phyloP scores from a whole-genome alignment of 2,888 invertebrate genomes.

The Blastobasis adustella region DNA sequence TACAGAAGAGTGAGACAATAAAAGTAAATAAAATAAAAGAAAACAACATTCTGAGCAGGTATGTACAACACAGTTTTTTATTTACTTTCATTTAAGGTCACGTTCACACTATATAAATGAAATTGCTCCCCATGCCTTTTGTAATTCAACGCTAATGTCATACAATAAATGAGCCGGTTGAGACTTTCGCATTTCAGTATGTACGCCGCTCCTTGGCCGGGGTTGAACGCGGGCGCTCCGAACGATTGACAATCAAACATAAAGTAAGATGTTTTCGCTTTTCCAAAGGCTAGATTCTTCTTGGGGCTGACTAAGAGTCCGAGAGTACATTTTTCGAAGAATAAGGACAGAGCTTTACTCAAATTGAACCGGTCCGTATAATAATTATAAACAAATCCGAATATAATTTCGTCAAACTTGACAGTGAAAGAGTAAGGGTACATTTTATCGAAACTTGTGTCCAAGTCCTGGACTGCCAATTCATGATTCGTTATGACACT shows the following conservation, averaged over 20 bases:
- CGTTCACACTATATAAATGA: constrained; percentile 51
- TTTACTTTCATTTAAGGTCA: constrained; percentile 40
- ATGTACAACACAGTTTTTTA: constrained; percentile 22
- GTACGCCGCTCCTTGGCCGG: constrained; percentile 75
- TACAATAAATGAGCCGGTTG: constrained; percentile 77
- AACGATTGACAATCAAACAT: constrained; percentile 80
- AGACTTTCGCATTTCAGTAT: constrained; percentile 75
- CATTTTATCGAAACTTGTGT: constrained; percentile 65
- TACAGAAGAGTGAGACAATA: too few species aligned
- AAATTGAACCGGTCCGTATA: constrained; percentile 75
- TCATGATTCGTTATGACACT: constrained; percentile 65
- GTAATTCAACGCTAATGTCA: constrained; percentile 76
- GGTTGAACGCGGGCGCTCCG: constrained; percentile 76
- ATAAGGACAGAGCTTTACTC: constrained; percentile 75
- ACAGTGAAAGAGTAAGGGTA: constrained; percentile 75
- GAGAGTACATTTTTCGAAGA: constrained; percentile 67
- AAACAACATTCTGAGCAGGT: too few species aligned
- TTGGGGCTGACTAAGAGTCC: constrained; percentile 74
- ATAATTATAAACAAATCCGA: constrained; percentile 77
- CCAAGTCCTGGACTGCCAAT: constrained; percentile 72
- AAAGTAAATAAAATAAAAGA: too few species aligned
- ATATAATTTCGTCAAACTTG: constrained; percentile 71
- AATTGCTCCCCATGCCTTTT: constrained; percentile 71
- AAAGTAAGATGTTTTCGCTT: constrained; percentile 72
- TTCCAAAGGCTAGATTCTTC: constrained; percentile 72